phyloP scores from a whole-genome alignment of 2,888 invertebrate genomes.

The Drosophila anomalata region DNA sequence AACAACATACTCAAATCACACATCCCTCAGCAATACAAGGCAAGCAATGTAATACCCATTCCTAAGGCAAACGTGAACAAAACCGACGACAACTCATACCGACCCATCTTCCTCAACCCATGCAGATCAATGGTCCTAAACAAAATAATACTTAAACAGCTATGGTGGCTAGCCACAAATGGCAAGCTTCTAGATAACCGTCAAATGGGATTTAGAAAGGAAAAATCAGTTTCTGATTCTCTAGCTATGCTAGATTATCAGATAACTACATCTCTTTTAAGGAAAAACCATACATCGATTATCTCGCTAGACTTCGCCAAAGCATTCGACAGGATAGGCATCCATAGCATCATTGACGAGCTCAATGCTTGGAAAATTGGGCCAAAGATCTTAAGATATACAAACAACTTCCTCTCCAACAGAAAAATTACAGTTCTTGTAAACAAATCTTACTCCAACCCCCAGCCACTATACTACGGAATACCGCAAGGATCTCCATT shows the following conservation, averaged over 20 bases:
- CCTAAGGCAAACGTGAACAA: not conserved
- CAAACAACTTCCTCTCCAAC: not conserved
- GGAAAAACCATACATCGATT: not conserved
- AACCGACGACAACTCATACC: not conserved
- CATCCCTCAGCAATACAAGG: not conserved
- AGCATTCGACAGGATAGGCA: not conserved
- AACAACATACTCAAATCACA: no score
- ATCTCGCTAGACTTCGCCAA: not conserved
- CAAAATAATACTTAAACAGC: conserved; percentile 1
- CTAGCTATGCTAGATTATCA: not conserved
- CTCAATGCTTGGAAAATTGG: not conserved
- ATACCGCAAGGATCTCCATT: conserved; percentile 5
- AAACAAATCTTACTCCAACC: not conserved
- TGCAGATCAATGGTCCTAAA: not conserved
- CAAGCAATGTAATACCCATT: not conserved
- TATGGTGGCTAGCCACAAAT: conserved; percentile 3
- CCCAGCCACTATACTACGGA: not conserved
- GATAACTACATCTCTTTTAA: not conserved
- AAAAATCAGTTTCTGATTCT: not conserved
- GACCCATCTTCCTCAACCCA: not conserved
- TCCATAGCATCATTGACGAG: not conserved
- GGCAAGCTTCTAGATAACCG: conserved; percentile 8
- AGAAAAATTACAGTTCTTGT: not conserved
- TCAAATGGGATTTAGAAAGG: conserved; percentile 1
- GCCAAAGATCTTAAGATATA: not conserved